These are phyloP conservation scores for Huso huso DNA, from an alignment of 2,797 vertebrate species.

Conservation along the genomic window DNA sequence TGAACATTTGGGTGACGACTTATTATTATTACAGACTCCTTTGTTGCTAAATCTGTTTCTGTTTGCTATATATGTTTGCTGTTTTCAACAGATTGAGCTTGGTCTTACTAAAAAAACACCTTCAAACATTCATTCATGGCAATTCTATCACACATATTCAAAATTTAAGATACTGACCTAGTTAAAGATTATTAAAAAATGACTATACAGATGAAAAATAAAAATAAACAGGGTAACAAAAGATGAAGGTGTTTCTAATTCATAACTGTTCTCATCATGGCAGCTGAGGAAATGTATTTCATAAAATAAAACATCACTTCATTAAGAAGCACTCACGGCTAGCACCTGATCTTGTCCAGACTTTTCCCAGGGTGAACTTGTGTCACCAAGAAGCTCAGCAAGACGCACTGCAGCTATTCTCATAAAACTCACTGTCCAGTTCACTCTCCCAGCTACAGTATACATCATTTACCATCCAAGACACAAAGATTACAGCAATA, in stretches of 20 bases:
- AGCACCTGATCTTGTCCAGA: neutral
- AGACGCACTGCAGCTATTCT: neutral
- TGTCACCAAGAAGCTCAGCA: neutral
- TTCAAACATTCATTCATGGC: no score
- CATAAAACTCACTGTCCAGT: neutral
- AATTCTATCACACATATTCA: no score
- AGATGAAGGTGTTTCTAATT: neutral
- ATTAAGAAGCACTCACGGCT: neutral
- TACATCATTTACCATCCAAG: conserved; percentile 6
- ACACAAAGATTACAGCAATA: conserved; percentile 7
- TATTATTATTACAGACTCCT: no score
- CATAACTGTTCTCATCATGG: neutral
- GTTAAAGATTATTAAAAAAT: no score
- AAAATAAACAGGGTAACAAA: neutral
- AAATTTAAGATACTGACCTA: no score
- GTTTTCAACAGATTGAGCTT: no score
- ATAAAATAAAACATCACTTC: conserved; percentile 1
- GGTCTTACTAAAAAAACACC: no score
- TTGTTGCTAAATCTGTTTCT: no score
- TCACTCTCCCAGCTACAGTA: neutral
- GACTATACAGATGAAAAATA: neutral
- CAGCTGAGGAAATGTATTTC: neutral
- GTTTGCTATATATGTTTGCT: no score
- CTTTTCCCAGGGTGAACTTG: neutral
- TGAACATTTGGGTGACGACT: no score